Evolutionary conservation across 1,140 invertebrate genomes (phyloP), one percentile per base, ranked within the genome.

Genomic region (Drosophila novamexicana): DNA sequence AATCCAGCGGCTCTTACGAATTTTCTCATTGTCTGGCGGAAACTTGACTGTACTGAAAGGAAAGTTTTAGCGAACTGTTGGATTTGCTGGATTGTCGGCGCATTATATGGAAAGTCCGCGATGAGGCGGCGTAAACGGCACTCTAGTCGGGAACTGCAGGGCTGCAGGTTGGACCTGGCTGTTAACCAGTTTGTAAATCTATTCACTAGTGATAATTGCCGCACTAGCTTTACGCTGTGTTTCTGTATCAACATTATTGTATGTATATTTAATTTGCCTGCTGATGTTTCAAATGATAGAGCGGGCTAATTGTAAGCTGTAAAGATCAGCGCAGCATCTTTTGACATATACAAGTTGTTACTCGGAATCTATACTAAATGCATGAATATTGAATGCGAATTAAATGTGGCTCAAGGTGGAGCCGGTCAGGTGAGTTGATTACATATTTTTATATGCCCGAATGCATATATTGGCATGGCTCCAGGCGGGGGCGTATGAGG

Each of bases 121-220:
- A 22, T 22, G 10, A n/a, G 16, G 16, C 22, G 34, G 18, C 61
- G 22, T 22, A 22, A 22, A 22, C 22, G 59, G 32, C 52, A 44
- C 65, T 57, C 8, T 37, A 42, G 45, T 16, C 32, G 50, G 42
- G 66, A 58, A 44, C 50, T 29, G 22, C 67, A 66, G 18, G 32
- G 32, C 12, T 22, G 42, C 54, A 18, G 18, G 71, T 70, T 80
- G 65, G 61, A 39, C 34, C n/a, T 65, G 62, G 62, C 36, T 79
- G 85, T 79, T 90, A 84, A 79, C 85, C 77, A 84, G 77, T 90
- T 89, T 67, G 75, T 90, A 89, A 90, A 72, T 81, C 77, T 66
- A 67, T 4, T 29, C 22, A 29, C 3, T 29, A 29, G 22, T 89
- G 84, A 66, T 89, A 89, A 89, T 89, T 89, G 68, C 39, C 53